These are phyloP conservation scores for Tenebrosternarchus preto DNA, from an alignment of 2,113 vertebrate genomes.

Conservation along the genomic window DNA sequence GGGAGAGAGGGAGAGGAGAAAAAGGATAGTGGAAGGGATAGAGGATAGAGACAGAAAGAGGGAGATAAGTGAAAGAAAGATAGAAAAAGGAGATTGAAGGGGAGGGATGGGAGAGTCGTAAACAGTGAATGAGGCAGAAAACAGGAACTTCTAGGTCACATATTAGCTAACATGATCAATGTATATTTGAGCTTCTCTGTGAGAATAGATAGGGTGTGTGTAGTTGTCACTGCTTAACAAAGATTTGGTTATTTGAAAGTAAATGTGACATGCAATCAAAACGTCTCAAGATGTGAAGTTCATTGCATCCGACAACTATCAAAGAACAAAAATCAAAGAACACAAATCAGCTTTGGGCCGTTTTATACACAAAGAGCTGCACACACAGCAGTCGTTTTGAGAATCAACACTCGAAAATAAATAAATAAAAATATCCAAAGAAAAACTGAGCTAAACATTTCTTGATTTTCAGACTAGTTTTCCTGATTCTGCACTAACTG, in stretches of 20 bases:
- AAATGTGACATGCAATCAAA: constrained; percentile 53
- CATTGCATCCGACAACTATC: constrained; percentile 48
- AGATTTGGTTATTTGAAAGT: constrained; percentile 44
- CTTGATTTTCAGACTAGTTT: constrained; percentile 19
- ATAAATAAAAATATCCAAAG: not conserved
- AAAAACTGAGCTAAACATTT: constrained; percentile 38
- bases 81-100: too few species aligned
- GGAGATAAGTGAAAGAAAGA: too few species aligned
- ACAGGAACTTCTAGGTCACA: constrained; percentile 14
- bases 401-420: constrained; percentile 8
- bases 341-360: constrained; percentile 41
- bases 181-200: constrained; percentile 40
- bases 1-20: not conserved
- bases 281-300: constrained; percentile 35
- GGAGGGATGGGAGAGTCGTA: too few species aligned
- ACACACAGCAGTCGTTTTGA: constrained; percentile 39
- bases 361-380: constrained; percentile 32
- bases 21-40: not conserved
- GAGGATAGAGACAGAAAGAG: not conserved
- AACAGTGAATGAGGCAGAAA: not conserved
- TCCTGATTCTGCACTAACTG: constrained; percentile 43
- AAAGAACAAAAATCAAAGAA: constrained; percentile 50
- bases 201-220: constrained; percentile 46
- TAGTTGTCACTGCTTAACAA: constrained; percentile 37
- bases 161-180: constrained; percentile 41